Evolutionary conservation across 64 coral and sea anemone genomes (phyloP), one percentile per base, ranked within the genome.

Genomic region (Montipora capricornis): DNA sequence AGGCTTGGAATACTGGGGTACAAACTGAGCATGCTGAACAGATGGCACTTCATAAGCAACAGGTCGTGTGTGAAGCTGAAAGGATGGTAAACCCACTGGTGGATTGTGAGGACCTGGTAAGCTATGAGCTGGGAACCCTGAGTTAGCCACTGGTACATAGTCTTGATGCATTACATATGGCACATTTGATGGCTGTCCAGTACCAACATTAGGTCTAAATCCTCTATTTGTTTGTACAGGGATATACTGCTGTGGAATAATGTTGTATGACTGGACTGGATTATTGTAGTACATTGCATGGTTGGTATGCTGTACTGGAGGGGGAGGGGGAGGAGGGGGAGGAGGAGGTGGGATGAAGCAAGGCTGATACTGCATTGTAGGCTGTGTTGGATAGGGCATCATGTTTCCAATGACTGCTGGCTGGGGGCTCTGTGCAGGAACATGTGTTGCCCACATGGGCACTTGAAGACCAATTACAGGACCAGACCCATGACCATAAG

Each of bases 391-490:
- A 50, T 86, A 86, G 6, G 62, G 82, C 82, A 86, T 71, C 82
- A 86, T 71, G 44, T 67, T 86, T 20, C 82, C 82, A 8, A 86
- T 70, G 64, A 86, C 46, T 51, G 82, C 17, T 44, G 82, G 29
- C 44, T 76, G 76, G 17, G 82, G 47, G 12, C 59, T 71, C 47
- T 86, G 82, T 26, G 20, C 68, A 71, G 82, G 46, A 49, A 86
- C 37, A 73, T 86, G 82, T 86, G 82, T 7, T 86, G 82, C 45
- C 82, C 82, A 86, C 82, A 86, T 86, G 13, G 82, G 82, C 20
- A 86, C 82, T 49, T 86, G 82, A 11, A 86, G 44, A 10, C 82
- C 82, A 49, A 86, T 49, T 10, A 86, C 82, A 48, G 82, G 66
- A 24, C 82, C 47, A 73, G 62, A 86, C 4, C 82, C 82, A 51